Conservation (phyloP, 92 coral and sea anemone genomes). For the Muricea muricata region DNA sequence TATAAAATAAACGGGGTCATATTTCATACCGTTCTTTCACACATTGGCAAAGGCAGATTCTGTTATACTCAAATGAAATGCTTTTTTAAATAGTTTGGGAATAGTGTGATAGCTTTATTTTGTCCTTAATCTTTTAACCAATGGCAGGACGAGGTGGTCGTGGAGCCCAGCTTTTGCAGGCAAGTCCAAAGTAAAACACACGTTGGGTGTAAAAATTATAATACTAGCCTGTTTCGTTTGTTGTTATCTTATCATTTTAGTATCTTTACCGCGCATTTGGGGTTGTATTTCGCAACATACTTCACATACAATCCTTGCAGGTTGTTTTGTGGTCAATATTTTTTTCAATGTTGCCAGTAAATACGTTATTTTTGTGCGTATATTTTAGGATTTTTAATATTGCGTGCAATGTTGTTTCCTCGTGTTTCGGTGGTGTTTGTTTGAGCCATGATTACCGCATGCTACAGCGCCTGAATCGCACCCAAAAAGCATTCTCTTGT, state of each 20-base stretch:
- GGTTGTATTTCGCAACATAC: neutral
- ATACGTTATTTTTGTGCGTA: too few relatives aligned
- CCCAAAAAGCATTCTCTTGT: too few relatives aligned
- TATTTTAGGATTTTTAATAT: neutral
- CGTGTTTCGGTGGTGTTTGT: too few relatives aligned
- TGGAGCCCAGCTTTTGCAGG: slow-evolving; percentile 96
- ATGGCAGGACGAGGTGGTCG: slow-evolving; percentile 99
- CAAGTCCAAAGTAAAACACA: slow-evolving; percentile 11
- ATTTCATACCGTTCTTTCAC: neutral
- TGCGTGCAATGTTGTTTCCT: neutral
- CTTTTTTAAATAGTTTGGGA: neutral
- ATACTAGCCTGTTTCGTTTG: neutral
- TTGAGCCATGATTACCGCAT: too few relatives aligned
- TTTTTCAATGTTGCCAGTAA: too few relatives aligned
- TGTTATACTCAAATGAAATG: neutral
- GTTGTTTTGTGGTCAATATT: too few relatives aligned
- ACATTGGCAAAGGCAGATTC: neutral
- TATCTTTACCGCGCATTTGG: too few relatives aligned
- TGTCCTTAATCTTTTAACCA: neutral
- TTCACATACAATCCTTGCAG: too few relatives aligned
- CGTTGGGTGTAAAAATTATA: neutral
- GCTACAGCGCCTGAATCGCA: too few relatives aligned
- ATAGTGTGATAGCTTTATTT: neutral
- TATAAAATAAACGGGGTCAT: neutral
- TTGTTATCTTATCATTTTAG: too few relatives aligned